Evolutionary conservation across 2,888 invertebrate species (phyloP), one percentile per base, ranked within the genome.

Genomic region (Dorcus parallelipipedus): DNA sequence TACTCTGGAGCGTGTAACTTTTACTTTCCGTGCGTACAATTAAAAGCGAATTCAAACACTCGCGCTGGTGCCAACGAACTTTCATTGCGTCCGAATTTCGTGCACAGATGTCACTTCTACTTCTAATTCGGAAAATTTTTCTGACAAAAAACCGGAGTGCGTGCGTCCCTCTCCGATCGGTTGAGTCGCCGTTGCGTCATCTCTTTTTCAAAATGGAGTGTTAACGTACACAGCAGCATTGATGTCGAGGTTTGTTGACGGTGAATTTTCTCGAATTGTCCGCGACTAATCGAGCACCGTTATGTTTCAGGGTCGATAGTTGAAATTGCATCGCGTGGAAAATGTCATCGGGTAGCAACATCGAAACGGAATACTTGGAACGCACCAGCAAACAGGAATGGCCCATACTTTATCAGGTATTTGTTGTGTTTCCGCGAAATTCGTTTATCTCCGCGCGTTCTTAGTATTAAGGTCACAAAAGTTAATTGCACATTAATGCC

Each of bases 331-430:
- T 49, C 26, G 26, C 26, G 26, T 33, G 26, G 26, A 67, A 64
- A 64, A 70, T 68, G 69, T 70, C 68, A 60, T 67, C 75, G 66
- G 70, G 70, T 63, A 80, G 80, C 74, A 82, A 81, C 74, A 80
- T 92, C 65, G 90, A 90, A 80, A 82, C 84, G 53, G 90, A 92
- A 79, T 91, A 87, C 79, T 79, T 82, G 70, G 86, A 88, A 73
- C 84, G 91, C 69, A 85, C 84, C 71, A 82, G 83, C 67, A 86
- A 83, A 72, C 84, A 84, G 75, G 86, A 86, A 65, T 92, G 91
- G 92, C 79, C 84, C 62, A 77, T 82, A 65, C 79, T 88, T 64
- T 91, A 86, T 78, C 88, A 89, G 86, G 91, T 91, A 80, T 54
- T 48, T 45, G 33, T 38, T 33, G 39, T 54, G 23, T 23, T 58